These are phyloP conservation scores for Cathartes aura DNA, from an alignment of 2,113 vertebrate genomes.

Conservation along the genomic window DNA sequence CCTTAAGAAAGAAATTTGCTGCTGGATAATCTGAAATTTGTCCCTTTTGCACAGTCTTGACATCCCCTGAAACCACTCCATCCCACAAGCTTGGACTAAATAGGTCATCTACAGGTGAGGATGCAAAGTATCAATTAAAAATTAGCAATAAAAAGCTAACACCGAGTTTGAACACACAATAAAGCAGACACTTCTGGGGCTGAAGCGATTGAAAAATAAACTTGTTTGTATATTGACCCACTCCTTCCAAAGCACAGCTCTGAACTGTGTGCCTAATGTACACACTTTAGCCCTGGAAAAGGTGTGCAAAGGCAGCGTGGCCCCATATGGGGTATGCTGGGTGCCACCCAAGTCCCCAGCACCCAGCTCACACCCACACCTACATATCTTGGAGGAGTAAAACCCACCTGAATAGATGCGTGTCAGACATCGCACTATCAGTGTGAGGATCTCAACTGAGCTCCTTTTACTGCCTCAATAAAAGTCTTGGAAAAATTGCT, in stretches of 20 bases:
- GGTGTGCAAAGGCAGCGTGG: background rate
- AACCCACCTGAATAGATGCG: background rate
- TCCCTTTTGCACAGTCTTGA: background rate
- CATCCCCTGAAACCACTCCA: background rate
- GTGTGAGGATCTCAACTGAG: background rate
- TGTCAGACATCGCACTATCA: background rate
- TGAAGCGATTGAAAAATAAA: background rate
- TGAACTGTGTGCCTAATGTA: background rate
- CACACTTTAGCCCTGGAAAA: background rate
- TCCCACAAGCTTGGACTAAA: background rate
- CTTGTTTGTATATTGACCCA: background rate
- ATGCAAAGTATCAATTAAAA: background rate
- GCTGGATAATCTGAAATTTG: background rate
- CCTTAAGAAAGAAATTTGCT: background rate
- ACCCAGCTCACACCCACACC: background rate
- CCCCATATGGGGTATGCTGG: accelerated
- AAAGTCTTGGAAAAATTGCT: background rate
- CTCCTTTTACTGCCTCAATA: background rate
- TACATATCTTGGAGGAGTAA: background rate
- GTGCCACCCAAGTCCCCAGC: background rate
- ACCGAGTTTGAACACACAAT: background rate
- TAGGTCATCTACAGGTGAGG: background rate
- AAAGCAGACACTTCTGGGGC: background rate
- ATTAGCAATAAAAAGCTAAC: background rate
- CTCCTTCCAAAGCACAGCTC: background rate